Percentiles rank a stretch among this genome's conserved stretches.
phyloP scores from a whole-genome alignment of 2,797 vertebrate genomes.

The Lepus oiostolus region DNA sequence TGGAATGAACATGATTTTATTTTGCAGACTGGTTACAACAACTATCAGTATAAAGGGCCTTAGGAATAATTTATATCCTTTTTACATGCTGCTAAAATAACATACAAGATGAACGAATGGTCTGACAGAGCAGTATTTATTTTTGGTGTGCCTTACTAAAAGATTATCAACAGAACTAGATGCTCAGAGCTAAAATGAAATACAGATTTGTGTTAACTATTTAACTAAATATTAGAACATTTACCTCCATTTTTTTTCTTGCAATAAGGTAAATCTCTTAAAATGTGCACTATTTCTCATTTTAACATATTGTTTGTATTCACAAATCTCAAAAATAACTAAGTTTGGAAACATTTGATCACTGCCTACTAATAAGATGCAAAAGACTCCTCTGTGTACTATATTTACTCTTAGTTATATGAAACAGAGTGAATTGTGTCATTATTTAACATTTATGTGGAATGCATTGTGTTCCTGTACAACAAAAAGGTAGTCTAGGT shows the following conservation, averaged over 20 bases:
- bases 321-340: slow-evolving; percentile 12
- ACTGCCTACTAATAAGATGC: not conserved
- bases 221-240: slow-evolving; percentile 11
- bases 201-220: not conserved
- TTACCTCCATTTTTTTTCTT: not conserved
- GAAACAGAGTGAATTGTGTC: not conserved
- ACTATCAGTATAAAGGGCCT: not conserved
- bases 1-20: not conserved
- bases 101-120: not conserved
- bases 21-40: not conserved
- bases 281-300: not conserved
- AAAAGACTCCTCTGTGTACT: not conserved
- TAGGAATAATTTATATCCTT: not conserved
- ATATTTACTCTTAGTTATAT: not conserved
- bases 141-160: not conserved
- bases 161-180: not conserved
- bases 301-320: slow-evolving; percentile 18
- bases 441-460: not conserved
- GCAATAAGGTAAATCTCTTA: not conserved
- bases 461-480: not conserved
- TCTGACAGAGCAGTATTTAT: not conserved
- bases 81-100: not conserved
- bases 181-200: not conserved
- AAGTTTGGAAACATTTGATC: slow-evolving; percentile 48
- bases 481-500: not conserved